Conservation (phyloP, 2,888 invertebrate species). For the Erebia epiphron region DNA sequence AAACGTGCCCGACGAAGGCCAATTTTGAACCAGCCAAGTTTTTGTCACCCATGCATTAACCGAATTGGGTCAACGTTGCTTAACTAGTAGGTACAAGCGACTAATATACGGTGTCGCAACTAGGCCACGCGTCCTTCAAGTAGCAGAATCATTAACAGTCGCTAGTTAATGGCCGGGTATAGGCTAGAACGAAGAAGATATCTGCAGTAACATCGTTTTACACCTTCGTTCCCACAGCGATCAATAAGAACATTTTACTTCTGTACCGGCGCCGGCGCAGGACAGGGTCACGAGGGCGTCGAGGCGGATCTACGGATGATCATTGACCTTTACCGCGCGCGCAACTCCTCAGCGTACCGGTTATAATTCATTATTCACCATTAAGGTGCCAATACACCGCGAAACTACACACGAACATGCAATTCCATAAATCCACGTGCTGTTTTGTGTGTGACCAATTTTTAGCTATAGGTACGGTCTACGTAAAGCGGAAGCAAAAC, state of each 20-base stretch:
- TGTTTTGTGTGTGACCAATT: background rate
- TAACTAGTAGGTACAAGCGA: too few species aligned
- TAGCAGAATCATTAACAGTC: background rate
- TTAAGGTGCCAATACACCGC: constrained; percentile 23
- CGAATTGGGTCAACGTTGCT: too few species aligned
- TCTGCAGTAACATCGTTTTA: background rate
- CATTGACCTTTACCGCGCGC: constrained; percentile 80
- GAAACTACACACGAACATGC: constrained; percentile 1
- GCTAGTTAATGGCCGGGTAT: background rate
- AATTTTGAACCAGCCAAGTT: too few species aligned
- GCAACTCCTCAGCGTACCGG: constrained; percentile 69
- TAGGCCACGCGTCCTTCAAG: background rate
- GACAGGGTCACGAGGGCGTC: constrained; percentile 80
- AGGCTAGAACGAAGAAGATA: background rate
- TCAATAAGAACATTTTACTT: constrained; percentile 61
- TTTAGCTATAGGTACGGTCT: background rate
- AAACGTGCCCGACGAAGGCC: too few species aligned
- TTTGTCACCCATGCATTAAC: too few species aligned
- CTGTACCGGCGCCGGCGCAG: constrained; percentile 59
- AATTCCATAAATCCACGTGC: background rate
- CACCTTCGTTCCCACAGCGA: constrained; percentile 41
- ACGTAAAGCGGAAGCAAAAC: background rate
- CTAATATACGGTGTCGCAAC: too few species aligned
- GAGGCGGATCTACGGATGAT: constrained; percentile 82
- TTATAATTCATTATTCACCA: constrained; percentile 70